Evolutionary conservation across 1,140 invertebrate genomes (phyloP).

Genomic region (Saccostrea glomerata): DNA sequence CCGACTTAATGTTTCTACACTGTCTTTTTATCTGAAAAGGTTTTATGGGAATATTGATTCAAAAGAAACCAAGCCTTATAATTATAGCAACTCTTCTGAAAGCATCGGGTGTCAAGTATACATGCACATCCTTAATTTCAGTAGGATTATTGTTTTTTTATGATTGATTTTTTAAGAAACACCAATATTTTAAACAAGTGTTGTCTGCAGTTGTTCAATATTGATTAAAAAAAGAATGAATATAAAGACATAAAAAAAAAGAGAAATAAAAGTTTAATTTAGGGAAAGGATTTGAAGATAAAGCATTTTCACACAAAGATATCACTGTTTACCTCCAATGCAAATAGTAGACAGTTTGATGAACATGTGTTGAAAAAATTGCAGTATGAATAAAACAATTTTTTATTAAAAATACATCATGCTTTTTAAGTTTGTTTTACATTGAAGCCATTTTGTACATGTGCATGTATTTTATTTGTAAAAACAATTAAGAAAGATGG

Average conservation of each 20-base stretch:
- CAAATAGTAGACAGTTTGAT: too few species aligned
- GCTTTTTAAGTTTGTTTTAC: too few species aligned
- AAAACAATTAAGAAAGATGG: too few species aligned
- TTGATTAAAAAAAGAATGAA: neutral
- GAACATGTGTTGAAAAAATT: too few species aligned
- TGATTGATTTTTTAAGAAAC: neutral
- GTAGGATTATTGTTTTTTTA: neutral
- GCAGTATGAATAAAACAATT: too few species aligned
- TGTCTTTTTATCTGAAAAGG: conserved; percentile 20
- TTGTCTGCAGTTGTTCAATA: neutral
- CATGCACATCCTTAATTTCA: neutral
- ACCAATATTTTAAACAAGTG: neutral
- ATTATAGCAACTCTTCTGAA: conserved; percentile 10
- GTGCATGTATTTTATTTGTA: too few species aligned
- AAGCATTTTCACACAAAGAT: too few species aligned
- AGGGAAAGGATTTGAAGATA: too few species aligned
- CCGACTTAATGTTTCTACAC: neutral
- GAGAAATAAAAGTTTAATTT: too few species aligned
- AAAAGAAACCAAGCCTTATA: neutral
- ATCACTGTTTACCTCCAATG: too few species aligned
- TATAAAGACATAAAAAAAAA: neutral
- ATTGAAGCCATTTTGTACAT: too few species aligned
- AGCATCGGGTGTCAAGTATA: conserved; percentile 1
- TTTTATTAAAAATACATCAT: too few species aligned
- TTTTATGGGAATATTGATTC: conserved; percentile 31